Percentiles rank a stretch among this genome's conserved stretches.
Conservation (phyloP, 2,888 invertebrate genomes). For the Sarcophaga carnaria region DNA sequence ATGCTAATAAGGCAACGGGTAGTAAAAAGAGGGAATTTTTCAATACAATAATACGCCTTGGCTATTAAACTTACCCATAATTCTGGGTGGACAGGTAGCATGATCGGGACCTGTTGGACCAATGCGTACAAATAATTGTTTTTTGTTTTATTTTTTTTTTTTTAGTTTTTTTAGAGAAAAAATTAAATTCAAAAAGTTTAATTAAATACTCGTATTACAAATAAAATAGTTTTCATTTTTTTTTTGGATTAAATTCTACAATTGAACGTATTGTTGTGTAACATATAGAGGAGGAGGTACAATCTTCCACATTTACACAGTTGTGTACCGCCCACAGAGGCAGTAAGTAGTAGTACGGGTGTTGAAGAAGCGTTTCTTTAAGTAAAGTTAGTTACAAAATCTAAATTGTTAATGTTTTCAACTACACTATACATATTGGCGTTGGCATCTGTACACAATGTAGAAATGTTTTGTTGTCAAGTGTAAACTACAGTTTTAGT, state of each 20-base stretch:
- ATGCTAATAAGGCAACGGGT: neutral
- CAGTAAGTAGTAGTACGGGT: too few relatives aligned
- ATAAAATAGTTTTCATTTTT: neutral
- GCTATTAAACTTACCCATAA: constrained; percentile 80
- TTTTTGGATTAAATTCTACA: neutral
- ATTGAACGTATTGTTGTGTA: too few relatives aligned
- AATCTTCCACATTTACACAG: too few relatives aligned
- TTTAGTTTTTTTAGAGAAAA: constrained; percentile 45
- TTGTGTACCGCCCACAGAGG: too few relatives aligned
- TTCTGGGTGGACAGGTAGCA: constrained; percentile 82
- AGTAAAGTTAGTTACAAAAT: constrained; percentile 57
- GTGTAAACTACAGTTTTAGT: constrained; percentile 66
- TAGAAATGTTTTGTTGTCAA: constrained; percentile 17
- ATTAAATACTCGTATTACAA: constrained; percentile 28
- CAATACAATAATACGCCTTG: neutral
- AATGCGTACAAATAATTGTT: constrained; percentile 59
- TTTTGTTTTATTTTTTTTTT: constrained; percentile 53
- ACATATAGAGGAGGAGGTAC: too few relatives aligned
- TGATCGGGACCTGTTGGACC: constrained; percentile 81
- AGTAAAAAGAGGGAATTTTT: neutral
- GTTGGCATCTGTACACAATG: constrained; percentile 13
- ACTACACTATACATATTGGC: constrained; percentile 16
- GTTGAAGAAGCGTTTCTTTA: constrained; percentile 32
- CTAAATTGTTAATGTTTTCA: constrained; percentile 42
- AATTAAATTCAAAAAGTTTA: constrained; percentile 44